phyloP scores from a whole-genome alignment of 1,140 invertebrate genomes.

The Holotrichia oblita region DNA sequence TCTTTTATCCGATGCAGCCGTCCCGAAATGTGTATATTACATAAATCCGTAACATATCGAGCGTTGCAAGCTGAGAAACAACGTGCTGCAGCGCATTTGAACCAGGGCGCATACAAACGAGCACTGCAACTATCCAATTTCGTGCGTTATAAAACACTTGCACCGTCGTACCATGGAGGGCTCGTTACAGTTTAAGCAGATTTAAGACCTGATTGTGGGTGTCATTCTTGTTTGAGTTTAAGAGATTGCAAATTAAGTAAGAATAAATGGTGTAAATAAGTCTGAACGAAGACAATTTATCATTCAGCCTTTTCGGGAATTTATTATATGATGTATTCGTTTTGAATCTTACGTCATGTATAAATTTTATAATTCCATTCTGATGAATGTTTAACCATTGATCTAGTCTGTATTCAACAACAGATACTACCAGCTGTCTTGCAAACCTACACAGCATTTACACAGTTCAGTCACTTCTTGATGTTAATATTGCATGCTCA shows the following conservation, averaged over 20 bases:
- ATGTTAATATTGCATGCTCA: background rate
- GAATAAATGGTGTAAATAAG: background rate
- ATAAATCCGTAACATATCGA: background rate
- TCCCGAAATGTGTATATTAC: background rate
- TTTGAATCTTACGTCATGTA: too few relatives aligned
- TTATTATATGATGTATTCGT: too few relatives aligned
- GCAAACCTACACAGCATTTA: too few relatives aligned
- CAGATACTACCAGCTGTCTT: too few relatives aligned
- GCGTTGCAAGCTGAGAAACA: background rate
- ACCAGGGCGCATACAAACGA: background rate
- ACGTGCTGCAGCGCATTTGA: constrained; percentile 3
- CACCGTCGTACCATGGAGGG: background rate
- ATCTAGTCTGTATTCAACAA: too few relatives aligned
- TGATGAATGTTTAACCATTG: too few relatives aligned
- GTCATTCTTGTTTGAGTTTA: background rate
- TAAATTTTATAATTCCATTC: too few relatives aligned
- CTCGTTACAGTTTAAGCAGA: background rate
- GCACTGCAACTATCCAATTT: constrained; percentile 6
- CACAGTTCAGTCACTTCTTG: background rate
- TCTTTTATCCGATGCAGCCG: background rate
- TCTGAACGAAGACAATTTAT: background rate
- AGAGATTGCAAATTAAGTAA: background rate
- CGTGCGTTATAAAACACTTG: constrained; percentile 20
- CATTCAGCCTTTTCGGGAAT: background rate
- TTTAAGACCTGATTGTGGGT: background rate